These are phyloP conservation scores for Steromphala cineraria DNA, from an alignment of 2,888 invertebrate genomes.

Conservation along the genomic window DNA sequence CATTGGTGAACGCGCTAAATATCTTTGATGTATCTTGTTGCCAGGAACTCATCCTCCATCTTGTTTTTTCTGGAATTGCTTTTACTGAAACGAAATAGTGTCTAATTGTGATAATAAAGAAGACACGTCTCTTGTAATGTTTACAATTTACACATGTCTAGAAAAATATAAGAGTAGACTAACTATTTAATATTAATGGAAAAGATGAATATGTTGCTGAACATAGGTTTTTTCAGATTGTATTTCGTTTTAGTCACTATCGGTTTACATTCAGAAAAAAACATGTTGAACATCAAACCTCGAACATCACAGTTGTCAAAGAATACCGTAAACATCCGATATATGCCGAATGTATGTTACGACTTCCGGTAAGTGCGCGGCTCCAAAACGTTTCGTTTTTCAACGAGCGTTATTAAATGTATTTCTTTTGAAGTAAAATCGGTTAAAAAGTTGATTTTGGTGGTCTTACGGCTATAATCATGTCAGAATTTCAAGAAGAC, in stretches of 20 bases:
- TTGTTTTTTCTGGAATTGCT: neutral
- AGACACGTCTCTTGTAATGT: too few relatives aligned
- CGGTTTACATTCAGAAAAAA: too few relatives aligned
- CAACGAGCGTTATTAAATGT: neutral
- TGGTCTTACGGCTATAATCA: neutral
- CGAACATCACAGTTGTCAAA: neutral
- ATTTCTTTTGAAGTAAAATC: neutral
- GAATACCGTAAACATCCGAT: neutral
- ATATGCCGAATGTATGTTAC: neutral
- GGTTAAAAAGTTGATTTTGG: too few relatives aligned
- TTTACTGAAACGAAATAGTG: too few relatives aligned
- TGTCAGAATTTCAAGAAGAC: conserved; percentile 9
- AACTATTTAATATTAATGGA: too few relatives aligned
- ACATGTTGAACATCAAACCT: neutral
- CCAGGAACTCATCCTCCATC: neutral
- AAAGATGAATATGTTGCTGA: too few relatives aligned
- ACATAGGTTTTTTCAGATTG: too few relatives aligned
- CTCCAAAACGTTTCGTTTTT: neutral
- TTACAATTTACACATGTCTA: too few relatives aligned
- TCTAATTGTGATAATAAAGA: too few relatives aligned
- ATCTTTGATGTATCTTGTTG: neutral
- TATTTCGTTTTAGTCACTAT: too few relatives aligned
- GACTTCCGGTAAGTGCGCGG: neutral
- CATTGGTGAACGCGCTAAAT: neutral
- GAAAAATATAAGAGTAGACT: too few relatives aligned